Evolutionary conservation across 30 jellyfish, hydroid and myxozoan genomes (phyloP).

Genomic region (Nemopilema nomurai): DNA sequence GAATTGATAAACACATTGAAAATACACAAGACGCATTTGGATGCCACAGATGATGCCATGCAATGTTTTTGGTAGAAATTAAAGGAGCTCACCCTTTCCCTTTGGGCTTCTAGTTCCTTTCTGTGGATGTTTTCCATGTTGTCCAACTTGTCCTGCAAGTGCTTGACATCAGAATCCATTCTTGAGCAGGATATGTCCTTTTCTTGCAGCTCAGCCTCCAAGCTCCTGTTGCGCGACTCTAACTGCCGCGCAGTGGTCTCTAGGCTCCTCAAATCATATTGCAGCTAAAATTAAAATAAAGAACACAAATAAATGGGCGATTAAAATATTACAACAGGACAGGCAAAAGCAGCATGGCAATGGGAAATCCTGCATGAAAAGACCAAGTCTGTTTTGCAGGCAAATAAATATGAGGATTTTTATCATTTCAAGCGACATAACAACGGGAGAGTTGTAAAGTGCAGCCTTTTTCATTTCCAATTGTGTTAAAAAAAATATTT

Average conservation of each 20-base stretch:
- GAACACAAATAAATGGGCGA: background rate
- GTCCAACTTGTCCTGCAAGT: slow-evolving; percentile 65
- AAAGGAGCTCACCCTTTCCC: slow-evolving; percentile 92
- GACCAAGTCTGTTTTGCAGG: no score
- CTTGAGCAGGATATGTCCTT: slow-evolving; percentile 49
- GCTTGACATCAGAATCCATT: slow-evolving; percentile 67
- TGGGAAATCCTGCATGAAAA: background rate
- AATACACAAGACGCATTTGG: no score
- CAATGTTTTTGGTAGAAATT: no score
- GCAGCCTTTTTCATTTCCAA: no score
- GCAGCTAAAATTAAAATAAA: slow-evolving; percentile 41
- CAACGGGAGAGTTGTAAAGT: no score
- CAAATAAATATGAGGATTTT: no score
- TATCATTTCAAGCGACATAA: no score
- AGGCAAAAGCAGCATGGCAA: background rate
- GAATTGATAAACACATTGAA: no score
- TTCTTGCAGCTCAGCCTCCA: slow-evolving; percentile 67
- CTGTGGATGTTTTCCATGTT: slow-evolving; percentile 78
- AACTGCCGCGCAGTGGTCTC: slow-evolving; percentile 54
- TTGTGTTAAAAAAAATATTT: no score
- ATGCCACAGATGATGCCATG: no score
- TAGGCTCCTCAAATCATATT: slow-evolving; percentile 32
- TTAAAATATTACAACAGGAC: background rate
- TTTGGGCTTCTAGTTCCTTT: slow-evolving; percentile 79
- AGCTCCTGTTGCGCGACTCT: slow-evolving; percentile 50